Percentiles rank a stretch among this genome's conserved stretches.
phyloP scores from a whole-genome alignment of 2,888 invertebrate genomes.

The Tetragnatha montana region DNA sequence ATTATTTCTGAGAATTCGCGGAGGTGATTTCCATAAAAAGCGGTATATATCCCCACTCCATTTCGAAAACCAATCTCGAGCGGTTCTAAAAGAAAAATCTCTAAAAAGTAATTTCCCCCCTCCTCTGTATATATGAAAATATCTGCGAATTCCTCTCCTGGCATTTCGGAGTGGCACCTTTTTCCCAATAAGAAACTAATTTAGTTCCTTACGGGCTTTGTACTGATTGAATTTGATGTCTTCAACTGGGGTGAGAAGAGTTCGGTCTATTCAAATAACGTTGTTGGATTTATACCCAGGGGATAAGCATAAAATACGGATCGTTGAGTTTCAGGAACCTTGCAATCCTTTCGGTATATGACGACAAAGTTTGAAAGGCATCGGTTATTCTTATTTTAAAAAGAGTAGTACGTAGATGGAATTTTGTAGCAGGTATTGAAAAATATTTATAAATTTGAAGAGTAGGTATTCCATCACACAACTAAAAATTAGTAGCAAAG shows the following conservation, averaged over 20 bases:
- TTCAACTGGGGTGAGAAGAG: not conserved
- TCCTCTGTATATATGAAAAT: slow-evolving; percentile 36
- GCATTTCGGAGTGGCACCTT: slow-evolving; percentile 3
- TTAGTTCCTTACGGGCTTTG: slow-evolving; percentile 32
- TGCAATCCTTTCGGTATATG: too few species aligned
- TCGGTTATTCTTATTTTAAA: too few species aligned
- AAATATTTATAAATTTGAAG: too few species aligned
- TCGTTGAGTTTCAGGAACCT: too few species aligned
- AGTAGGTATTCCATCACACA: too few species aligned
- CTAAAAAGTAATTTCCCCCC: slow-evolving; percentile 26
- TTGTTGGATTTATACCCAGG: not conserved
- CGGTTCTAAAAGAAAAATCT: not conserved
- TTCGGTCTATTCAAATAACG: not conserved
- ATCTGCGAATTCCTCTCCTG: slow-evolving; percentile 33
- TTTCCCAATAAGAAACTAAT: slow-evolving; percentile 48
- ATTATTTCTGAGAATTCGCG: slow-evolving; percentile 15
- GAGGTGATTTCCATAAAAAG: slow-evolving; percentile 41
- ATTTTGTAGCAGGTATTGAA: too few species aligned
- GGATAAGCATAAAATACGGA: too few species aligned
- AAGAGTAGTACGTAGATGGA: too few species aligned
- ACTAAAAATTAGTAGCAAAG: too few species aligned
- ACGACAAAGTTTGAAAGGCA: too few species aligned
- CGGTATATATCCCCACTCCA: not conserved
- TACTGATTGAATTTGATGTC: slow-evolving; percentile 48
- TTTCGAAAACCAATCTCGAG: slow-evolving; percentile 26